A percentile compares a stretch with the other conserved stretches of the same genome.
Conservation (phyloP, 2,888 invertebrate species). For the Nemoura dubitans region DNA sequence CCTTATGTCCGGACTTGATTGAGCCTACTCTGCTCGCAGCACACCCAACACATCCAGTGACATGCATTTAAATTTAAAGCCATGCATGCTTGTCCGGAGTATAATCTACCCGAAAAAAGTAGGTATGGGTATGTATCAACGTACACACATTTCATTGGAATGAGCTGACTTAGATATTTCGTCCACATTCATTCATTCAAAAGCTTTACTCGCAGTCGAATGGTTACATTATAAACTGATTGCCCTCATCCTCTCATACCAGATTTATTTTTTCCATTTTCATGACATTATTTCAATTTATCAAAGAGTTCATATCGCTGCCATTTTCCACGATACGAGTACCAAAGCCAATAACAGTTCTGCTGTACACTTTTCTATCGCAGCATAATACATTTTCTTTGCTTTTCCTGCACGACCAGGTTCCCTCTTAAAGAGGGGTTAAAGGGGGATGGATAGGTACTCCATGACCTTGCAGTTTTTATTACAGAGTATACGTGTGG, state of each 20-base stretch:
- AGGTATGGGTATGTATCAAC: too few species aligned
- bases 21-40: neutral
- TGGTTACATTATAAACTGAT: too few species aligned
- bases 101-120: neutral
- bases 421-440: neutral
- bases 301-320: neutral
- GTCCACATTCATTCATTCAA: too few species aligned
- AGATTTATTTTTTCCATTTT: too few species aligned
- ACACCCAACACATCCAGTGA: neutral
- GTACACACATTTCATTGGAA: too few species aligned
- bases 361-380: neutral
- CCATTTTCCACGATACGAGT: neutral
- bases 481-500: neutral
- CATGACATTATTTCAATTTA: neutral
- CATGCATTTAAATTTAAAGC: neutral
- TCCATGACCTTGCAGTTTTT: neutral
- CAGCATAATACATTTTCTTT: neutral
- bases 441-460: neutral
- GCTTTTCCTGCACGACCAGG: neutral
- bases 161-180: too few species aligned
- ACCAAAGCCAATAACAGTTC: neutral
- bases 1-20: neutral
- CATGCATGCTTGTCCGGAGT: neutral
- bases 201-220: too few species aligned
- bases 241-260: too few species aligned